Base-by-base conservation (phyloP, 1,140 invertebrate species). In the Drosophila santomea region DNA sequence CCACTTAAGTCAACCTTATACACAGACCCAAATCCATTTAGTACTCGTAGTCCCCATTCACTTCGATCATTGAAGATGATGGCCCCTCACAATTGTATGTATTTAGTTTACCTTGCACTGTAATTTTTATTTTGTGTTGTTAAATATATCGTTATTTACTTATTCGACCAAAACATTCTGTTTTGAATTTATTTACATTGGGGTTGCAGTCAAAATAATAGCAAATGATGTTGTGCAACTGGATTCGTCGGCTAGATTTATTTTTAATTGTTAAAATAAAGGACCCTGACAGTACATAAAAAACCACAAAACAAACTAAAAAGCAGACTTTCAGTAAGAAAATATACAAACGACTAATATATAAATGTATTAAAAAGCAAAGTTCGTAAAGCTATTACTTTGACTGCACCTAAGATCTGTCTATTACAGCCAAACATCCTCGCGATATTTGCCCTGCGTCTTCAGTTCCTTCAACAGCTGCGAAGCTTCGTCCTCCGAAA, bases 341-440 rank as follows among this genome's bases (percentile, higher is more conserved):
- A 25, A 0, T 4, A 12, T 1, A 32, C 32, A 32, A 32, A 32
- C 0, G 1, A 32, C 28, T 8, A 8, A 10, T 32, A 32, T 32
- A 32, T 32, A 8, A 32, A 32, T 3, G 32, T 32, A 32, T 10
- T 32, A 3, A 32, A 32, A 7, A 28, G 17, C n/a, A 17, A 2
- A 3, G 23, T 39, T 3, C 7, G n/a, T 1, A 6, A 32, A 28
- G 23, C 14, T 44, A 43, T 14, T 43, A 23, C 17, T 20, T 62
- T 36, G 10, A 36, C 5, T 17, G 28, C 5, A 28, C 2, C 8
- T 50, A 3, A 12, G 1, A 12, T 3, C 14, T 14, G 11, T 12
- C 1, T 0, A 1, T 36, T 78, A 94, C 67, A 93, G 88, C 94
- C 94, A 95, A 59, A 93, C 73, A 93, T 95, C 94, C 62, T 93